Evolutionary conservation across 2,797 vertebrate species (phyloP).

Genomic region (Petrocephalus sullivani): DNA sequence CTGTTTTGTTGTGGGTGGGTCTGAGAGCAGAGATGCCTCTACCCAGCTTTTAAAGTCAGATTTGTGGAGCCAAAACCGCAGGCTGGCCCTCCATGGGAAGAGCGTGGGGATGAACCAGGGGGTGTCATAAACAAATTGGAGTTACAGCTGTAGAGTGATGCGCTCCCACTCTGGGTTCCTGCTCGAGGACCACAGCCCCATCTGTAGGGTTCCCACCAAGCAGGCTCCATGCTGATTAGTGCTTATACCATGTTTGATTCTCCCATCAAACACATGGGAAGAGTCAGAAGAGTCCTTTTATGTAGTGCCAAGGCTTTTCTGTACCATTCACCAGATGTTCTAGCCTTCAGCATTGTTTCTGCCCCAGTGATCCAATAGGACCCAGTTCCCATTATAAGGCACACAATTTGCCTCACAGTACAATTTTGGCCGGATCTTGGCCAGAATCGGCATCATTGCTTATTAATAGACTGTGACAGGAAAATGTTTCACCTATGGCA

Average conservation of each 20-base stretch:
- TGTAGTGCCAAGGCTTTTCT: slow-evolving; percentile 15
- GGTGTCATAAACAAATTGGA: not conserved
- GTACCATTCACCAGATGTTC: not conserved
- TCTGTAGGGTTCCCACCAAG: not conserved
- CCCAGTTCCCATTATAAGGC: not conserved
- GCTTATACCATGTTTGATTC: not conserved
- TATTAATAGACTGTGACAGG: not conserved
- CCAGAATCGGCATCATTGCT: not conserved
- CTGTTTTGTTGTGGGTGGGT: not conserved
- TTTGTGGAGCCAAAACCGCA: not conserved
- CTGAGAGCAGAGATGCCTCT: not conserved
- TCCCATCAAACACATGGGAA: not conserved
- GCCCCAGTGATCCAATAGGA: not conserved
- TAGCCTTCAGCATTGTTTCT: not conserved
- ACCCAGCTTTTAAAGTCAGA: not conserved
- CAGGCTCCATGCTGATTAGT: not conserved
- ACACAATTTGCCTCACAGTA: not conserved
- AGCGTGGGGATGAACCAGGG: not conserved
- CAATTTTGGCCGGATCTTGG: not conserved
- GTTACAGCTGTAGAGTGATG: not conserved
- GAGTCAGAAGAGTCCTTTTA: not conserved
- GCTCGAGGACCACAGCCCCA: not conserved
- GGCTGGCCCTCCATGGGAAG: not conserved
- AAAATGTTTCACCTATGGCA: not conserved
- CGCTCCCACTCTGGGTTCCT: not conserved